Evolutionary conservation across 2,113 vertebrate species (phyloP).

Genomic region (Spilogale gracilis): DNA sequence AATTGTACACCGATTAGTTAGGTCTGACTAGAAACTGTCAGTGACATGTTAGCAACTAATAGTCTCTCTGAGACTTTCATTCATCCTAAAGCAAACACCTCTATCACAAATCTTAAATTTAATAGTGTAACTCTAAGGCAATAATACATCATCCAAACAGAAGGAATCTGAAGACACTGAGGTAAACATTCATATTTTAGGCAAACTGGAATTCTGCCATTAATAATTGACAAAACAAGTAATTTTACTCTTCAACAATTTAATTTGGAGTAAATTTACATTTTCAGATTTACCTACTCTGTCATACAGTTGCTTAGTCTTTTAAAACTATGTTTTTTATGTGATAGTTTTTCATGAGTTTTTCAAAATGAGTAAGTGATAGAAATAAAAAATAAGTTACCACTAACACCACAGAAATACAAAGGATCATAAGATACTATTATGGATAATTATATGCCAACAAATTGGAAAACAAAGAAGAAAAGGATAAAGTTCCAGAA

Average conservation of each 20-base stretch:
- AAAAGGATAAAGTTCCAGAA: neutral
- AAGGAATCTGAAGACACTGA: neutral
- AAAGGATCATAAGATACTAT: neutral
- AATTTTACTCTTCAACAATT: constrained; percentile 29
- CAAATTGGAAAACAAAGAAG: neutral
- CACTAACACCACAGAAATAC: neutral
- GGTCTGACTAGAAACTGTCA: neutral
- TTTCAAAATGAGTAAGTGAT: neutral
- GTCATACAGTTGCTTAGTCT: neutral
- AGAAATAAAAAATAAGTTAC: neutral
- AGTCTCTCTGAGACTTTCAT: neutral
- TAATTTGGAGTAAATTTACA: constrained; percentile 6
- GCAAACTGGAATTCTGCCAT: neutral
- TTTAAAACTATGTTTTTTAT: constrained; percentile 36
- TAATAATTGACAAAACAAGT: constrained; percentile 42
- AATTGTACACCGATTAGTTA: neutral
- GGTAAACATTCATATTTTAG: neutral
- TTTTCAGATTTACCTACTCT: neutral
- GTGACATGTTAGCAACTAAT: neutral
- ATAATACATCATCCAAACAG: neutral
- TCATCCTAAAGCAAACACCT: neutral
- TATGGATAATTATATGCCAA: neutral
- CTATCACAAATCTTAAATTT: neutral
- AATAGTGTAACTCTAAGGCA: neutral
- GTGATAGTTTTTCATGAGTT: neutral